Evolutionary conservation across 2,888 invertebrate species (phyloP).

Genomic region (Aphidoletes aphidimyza): DNA sequence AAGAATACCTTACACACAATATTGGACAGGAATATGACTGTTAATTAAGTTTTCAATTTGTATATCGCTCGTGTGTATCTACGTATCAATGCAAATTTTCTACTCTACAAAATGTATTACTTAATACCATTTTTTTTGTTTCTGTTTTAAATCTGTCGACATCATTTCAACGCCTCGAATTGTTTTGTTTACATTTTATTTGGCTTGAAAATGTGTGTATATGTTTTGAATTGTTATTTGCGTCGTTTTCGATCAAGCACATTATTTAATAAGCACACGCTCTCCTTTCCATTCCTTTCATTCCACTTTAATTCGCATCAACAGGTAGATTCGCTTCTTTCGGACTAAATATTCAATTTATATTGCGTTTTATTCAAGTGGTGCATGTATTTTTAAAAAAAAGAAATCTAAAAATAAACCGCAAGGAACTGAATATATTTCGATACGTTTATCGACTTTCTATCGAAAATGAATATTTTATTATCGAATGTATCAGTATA

Average conservation of each 20-base stretch:
- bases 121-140: constrained; percentile 9
- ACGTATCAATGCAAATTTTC: background rate
- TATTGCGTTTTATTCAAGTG: no score
- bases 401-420: background rate
- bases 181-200: constrained; percentile 10
- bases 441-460: no score
- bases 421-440: no score
- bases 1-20: background rate
- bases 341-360: background rate
- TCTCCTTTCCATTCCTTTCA: constrained; percentile 1
- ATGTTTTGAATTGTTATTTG: background rate
- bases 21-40: background rate
- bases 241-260: background rate
- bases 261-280: constrained; percentile 6
- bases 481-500: background rate
- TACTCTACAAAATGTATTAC: background rate
- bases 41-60: background rate
- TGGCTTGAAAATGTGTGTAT: background rate
- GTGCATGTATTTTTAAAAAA: no score
- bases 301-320: background rate
- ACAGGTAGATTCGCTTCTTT: constrained; percentile 47
- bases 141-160: background rate
- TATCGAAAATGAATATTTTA: no score
- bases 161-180: background rate
- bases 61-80: background rate